Percentiles rank a stretch among this genome's conserved stretches.
phyloP scores from a whole-genome alignment of 1,140 invertebrate genomes.

The Vollenhovia emeryi region DNA sequence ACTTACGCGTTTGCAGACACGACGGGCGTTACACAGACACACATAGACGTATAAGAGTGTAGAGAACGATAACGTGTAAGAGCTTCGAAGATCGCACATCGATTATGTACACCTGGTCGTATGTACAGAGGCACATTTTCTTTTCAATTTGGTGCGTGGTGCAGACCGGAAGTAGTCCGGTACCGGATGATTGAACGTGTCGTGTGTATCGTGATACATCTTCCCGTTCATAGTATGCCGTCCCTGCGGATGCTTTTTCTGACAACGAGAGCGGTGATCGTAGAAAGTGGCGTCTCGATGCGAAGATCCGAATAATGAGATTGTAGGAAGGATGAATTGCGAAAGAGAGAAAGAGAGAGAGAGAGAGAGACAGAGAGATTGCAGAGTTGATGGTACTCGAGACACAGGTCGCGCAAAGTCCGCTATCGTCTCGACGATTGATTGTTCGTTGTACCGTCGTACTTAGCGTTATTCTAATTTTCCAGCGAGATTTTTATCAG shows the following conservation, averaged over 20 bases:
- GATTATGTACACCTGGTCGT: slow-evolving; percentile 33
- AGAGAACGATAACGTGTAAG: slow-evolving; percentile 5
- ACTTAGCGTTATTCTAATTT: neutral
- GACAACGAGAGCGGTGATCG: slow-evolving; percentile 51
- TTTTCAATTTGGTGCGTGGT: neutral
- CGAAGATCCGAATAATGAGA: slow-evolving; percentile 22
- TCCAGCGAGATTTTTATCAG: neutral
- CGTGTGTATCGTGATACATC: neutral
- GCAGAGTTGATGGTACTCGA: slow-evolving; percentile 3
- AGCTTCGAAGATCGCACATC: slow-evolving; percentile 31
- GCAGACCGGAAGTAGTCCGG: slow-evolving; percentile 6
- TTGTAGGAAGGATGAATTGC: neutral
- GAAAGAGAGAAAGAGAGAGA: no score
- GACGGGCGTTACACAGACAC: slow-evolving; percentile 10
- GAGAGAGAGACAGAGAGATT: no score
- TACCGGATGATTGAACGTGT: slow-evolving; percentile 2
- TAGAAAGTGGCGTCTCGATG: slow-evolving; percentile 59
- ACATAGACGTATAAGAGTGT: slow-evolving; percentile 27
- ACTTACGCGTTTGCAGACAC: slow-evolving; percentile 39
- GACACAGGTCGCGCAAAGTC: slow-evolving; percentile 7
- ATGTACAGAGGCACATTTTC: slow-evolving; percentile 34
- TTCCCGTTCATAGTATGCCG: neutral
- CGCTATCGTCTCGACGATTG: neutral
- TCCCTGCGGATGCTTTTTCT: slow-evolving; percentile 50
- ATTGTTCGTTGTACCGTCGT: neutral